Evolutionary conservation across 2,888 invertebrate species (phyloP).

Genomic region (Ypsolopha sequella): DNA sequence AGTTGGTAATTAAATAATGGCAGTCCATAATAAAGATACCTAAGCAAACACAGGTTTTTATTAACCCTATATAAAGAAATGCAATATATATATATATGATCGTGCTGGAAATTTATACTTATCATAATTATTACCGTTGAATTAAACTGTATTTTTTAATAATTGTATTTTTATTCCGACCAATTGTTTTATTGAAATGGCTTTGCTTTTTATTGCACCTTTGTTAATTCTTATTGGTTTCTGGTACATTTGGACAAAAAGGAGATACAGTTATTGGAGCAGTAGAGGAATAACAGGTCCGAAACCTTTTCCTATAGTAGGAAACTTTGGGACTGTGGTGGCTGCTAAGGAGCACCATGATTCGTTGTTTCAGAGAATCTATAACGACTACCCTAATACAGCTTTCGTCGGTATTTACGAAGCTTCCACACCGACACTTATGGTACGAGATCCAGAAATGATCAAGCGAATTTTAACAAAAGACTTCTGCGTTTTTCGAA

Average conservation of each 20-base stretch:
- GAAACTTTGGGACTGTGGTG: conserved; percentile 17
- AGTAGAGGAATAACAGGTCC: conserved; percentile 16
- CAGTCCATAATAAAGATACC: no score
- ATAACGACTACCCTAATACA: conserved; percentile 4
- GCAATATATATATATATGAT: no score
- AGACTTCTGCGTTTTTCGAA: conserved; percentile 4
- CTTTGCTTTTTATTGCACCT: no score
- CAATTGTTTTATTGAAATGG: no score
- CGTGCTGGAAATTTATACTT: no score
- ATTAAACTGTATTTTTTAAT: no score
- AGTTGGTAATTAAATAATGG: no score
- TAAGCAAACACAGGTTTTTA: no score
- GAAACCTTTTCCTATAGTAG: conserved; percentile 14
- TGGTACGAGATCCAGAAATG: conserved; percentile 5
- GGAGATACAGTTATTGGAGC: conserved; percentile 16
- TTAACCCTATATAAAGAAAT: no score
- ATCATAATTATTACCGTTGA: no score
- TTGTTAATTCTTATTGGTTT: background rate
- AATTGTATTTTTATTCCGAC: no score
- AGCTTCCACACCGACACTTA: conserved; percentile 5
- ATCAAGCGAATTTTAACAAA: conserved; percentile 6
- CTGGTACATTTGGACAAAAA: conserved; percentile 5
- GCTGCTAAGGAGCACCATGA: conserved; percentile 5
- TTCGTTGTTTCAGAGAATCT: background rate
- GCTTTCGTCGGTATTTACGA: conserved; percentile 7